A percentile compares a stretch with the other conserved stretches of the same genome.
phyloP scores from a whole-genome alignment of 2,797 vertebrate genomes.

The Vespertilio murinus region DNA sequence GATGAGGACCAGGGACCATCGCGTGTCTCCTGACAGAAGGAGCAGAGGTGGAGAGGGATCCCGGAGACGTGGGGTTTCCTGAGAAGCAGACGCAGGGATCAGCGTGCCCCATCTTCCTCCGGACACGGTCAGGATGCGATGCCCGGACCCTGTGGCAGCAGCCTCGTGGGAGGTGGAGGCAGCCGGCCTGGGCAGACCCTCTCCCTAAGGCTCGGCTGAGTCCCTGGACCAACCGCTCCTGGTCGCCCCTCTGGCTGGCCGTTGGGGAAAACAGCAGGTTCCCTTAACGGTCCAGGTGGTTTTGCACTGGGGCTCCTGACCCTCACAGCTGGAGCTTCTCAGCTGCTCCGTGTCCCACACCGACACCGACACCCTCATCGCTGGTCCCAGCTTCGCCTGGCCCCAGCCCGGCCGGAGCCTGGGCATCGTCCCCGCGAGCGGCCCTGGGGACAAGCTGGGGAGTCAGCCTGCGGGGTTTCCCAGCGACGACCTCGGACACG shows the following conservation, averaged over 20 bases:
- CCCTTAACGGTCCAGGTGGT: neutral
- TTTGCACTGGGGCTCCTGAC: neutral
- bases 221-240: accelerated
- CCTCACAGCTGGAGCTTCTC: neutral
- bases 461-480: neutral
- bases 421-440: accelerated
- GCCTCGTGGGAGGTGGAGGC: neutral
- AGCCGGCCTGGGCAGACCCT: neutral
- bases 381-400: neutral
- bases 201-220: neutral
- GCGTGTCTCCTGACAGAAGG: neutral
- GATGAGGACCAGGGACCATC: neutral
- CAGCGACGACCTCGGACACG: no score
- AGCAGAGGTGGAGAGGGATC: neutral
- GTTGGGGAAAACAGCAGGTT: neutral
- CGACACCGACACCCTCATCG: no score
- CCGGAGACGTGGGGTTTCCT: neutral
- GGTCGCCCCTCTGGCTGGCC: neutral
- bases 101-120: neutral
- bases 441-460: neutral
- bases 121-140: neutral
- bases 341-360: neutral
- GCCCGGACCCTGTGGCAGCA: neutral
- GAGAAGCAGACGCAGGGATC: neutral
- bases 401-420: neutral